Evolutionary conservation across 2,113 vertebrate genomes (phyloP).

Genomic region (Onychostoma macrolepis): DNA sequence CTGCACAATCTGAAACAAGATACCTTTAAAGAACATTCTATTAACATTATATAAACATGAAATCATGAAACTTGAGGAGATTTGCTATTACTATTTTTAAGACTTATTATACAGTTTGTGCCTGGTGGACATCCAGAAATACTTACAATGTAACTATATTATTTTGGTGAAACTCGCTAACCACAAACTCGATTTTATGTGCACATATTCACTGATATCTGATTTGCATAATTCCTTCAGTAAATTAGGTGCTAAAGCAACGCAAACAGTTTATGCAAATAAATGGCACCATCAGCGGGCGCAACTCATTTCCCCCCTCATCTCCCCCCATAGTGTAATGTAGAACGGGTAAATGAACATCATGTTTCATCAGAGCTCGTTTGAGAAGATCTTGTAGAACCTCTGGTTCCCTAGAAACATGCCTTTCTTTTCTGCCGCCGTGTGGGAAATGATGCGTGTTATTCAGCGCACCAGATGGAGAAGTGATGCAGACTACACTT

Average conservation of each 20-base stretch:
- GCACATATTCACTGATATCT: background rate
- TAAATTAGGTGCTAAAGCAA: constrained; percentile 3
- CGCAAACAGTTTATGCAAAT: background rate
- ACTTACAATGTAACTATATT: background rate
- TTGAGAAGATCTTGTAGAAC: constrained; percentile 57
- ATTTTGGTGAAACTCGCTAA: background rate
- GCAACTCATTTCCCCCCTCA: background rate
- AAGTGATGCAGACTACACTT: constrained; percentile 53
- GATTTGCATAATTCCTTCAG: constrained; percentile 6
- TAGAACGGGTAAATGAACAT: background rate
- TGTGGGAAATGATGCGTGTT: constrained; percentile 69
- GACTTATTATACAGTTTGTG: no score
- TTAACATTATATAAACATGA: no score
- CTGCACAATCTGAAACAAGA: no score
- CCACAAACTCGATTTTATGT: background rate
- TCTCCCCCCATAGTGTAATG: background rate
- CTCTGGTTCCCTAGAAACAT: constrained; percentile 55
- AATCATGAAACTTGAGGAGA: no score
- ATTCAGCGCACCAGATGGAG: constrained; percentile 74
- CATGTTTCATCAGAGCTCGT: constrained; percentile 39
- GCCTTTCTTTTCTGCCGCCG: constrained; percentile 49
- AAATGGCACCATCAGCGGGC: background rate
- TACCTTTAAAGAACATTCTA: no score
- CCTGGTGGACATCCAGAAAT: no score
- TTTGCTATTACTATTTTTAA: no score